phyloP scores from a whole-genome alignment of 2,888 invertebrate species.

The Pristionchus maxplancki region DNA sequence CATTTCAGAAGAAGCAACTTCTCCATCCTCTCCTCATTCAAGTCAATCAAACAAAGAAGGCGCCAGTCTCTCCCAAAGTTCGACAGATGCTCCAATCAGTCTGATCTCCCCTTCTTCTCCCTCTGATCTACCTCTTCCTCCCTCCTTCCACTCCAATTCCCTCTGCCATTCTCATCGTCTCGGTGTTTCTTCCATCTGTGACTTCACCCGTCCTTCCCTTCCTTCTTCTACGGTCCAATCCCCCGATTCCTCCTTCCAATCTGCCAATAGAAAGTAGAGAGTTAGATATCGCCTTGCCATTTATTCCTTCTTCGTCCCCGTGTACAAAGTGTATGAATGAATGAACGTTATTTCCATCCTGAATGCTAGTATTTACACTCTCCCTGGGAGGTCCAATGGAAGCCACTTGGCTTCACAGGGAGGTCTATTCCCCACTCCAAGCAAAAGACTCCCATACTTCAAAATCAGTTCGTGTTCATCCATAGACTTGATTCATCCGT shows the following conservation, averaged over 20 bases:
- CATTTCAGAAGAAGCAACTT: constrained; percentile 43
- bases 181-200: constrained; percentile 27
- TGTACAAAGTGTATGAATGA: constrained; percentile 47
- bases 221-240: constrained; percentile 16
- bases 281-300: constrained; percentile 32
- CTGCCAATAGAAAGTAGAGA: constrained; percentile 13
- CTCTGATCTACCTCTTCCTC: constrained; percentile 7
- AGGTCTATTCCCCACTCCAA: not conserved
- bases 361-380: not conserved
- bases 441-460: no score
- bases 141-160: not conserved
- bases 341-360: not conserved
- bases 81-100: constrained; percentile 19
- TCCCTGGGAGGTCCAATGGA: not conserved
- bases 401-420: not conserved
- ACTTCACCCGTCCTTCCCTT: not conserved
- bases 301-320: constrained; percentile 9
- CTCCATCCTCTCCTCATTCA: constrained; percentile 45
- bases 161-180: constrained; percentile 9
- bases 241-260: constrained; percentile 10
- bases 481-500: not conserved
- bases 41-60: constrained; percentile 38
- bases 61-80: constrained; percentile 48
- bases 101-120: not conserved
- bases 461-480: no score